Evolutionary conservation across 1,140 invertebrate genomes (phyloP).

Genomic region (Oncopodura yosiiana): DNA sequence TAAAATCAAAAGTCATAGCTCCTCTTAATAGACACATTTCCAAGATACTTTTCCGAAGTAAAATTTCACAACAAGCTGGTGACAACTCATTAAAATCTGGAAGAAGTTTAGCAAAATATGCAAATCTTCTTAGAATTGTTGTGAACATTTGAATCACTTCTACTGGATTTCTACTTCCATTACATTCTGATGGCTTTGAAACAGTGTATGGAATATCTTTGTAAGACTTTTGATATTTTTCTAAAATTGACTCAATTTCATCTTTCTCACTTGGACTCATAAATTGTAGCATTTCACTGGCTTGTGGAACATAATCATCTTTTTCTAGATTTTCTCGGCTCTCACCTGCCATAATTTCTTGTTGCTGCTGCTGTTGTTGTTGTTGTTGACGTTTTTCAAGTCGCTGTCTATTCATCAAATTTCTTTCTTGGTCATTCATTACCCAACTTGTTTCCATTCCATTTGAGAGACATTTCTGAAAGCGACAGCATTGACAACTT

Average conservation of each 20-base stretch:
- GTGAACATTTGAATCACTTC: constrained; percentile 40
- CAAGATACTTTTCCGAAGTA: constrained; percentile 45
- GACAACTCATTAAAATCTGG: constrained; percentile 41
- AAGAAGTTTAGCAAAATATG: constrained; percentile 37
- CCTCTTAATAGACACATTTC: constrained; percentile 46
- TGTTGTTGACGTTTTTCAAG: constrained; percentile 1
- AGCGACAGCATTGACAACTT: constrained; percentile 40
- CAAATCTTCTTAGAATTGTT: constrained; percentile 38
- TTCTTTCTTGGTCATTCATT: constrained; percentile 43
- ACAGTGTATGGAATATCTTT: constrained; percentile 31
- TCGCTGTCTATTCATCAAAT: constrained; percentile 38
- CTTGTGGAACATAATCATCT: constrained; percentile 20
- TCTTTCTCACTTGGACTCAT: constrained; percentile 29
- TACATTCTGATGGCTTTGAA: not conserved
- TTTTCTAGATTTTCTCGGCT: not conserved
- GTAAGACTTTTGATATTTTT: constrained; percentile 31
- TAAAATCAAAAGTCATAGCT: constrained; percentile 37
- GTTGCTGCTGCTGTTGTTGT: constrained; percentile 10
- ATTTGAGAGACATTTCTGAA: constrained; percentile 42
- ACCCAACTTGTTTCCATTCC: constrained; percentile 46
- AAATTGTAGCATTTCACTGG: constrained; percentile 28
- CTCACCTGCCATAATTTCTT: constrained; percentile 1
- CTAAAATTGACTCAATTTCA: constrained; percentile 29
- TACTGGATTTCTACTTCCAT: constrained; percentile 18
- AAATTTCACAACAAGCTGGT: constrained; percentile 43